Percentiles rank a stretch among this genome's conserved stretches.
Evolutionary conservation across 2,888 invertebrate species (phyloP).

Genomic region (Silvanus unidentatus): DNA sequence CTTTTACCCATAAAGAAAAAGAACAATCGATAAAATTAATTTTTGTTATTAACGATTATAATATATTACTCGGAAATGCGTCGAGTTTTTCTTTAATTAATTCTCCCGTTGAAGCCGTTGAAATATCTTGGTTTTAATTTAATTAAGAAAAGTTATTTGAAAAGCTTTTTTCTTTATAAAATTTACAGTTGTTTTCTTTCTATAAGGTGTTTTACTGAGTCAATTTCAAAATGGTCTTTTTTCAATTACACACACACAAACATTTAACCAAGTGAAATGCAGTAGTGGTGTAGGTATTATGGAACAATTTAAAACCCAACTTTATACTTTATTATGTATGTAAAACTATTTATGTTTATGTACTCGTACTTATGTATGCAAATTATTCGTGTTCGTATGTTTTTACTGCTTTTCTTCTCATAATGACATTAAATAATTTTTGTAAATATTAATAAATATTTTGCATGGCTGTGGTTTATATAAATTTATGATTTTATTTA

Average conservation of each 20-base stretch:
- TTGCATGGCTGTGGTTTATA: neutral
- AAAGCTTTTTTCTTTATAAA: slow-evolving; percentile 20
- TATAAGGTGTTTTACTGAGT: slow-evolving; percentile 10
- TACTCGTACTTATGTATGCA: no score
- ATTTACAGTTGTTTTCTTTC: slow-evolving; percentile 23
- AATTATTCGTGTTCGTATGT: no score
- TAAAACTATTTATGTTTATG: no score
- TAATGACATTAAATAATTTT: slow-evolving; percentile 1
- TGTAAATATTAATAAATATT: neutral
- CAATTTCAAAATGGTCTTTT: slow-evolving; percentile 9
- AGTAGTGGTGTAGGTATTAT: neutral
- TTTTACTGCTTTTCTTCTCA: neutral
- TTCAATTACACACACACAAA: no score
- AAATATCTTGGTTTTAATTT: slow-evolving; percentile 41
- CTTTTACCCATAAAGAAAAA: slow-evolving; percentile 28
- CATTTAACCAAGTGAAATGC: no score
- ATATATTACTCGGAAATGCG: slow-evolving; percentile 41
- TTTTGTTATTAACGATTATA: slow-evolving; percentile 46
- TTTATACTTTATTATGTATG: neutral
- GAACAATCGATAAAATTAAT: slow-evolving; percentile 43
- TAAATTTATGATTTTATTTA: slow-evolving; percentile 9
- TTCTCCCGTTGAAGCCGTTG: slow-evolving; percentile 28
- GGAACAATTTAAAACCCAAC: neutral
- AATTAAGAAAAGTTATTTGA: slow-evolving; percentile 39
- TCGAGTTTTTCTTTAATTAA: slow-evolving; percentile 43